Base-by-base conservation (phyloP, 92 coral and sea anemone genomes). In the Muricea muricata region DNA sequence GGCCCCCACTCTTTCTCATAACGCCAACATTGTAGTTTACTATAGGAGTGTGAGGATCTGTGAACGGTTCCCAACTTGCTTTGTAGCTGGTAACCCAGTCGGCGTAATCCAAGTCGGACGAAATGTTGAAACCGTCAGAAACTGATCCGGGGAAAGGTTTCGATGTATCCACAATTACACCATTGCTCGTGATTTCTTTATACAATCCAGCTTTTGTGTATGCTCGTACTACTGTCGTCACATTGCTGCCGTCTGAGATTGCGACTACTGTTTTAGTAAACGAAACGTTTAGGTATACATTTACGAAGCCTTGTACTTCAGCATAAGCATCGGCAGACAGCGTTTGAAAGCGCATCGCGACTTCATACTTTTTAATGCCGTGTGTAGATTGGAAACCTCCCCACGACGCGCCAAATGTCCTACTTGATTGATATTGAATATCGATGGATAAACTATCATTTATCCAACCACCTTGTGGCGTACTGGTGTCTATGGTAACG, bases 151-250 rank as follows among this genome's bases (percentile, higher is more conserved):
- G 71, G 1, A 70, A 74, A n/a, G 99, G 99, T 11, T 90, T 88
- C 0, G 97, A 90, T 0, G 92, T 92, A 47, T 96, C 99, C 17
- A 96, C 85, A 18, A 90, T 60, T 5, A 87, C 88, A 48, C 99
- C 99, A 31, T 96, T 89, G 66, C 99, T 96, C 7, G 90, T 84
- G 26, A 91, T 68, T 39, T 93, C 93, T 1, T 92, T 61, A 87
- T 83, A 91, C 24, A 92, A 79, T 11, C 97, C 99, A 2, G 99
- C 98, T 83, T 92, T 92, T 18, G 99, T 96, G 60, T 68, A 96
- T 0, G 92, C 93, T 48, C 98, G 82, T n/a, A 96, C 92, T 1
- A 81, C 88, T 26, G 90, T 93, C 40, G 72, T 70, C 5, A 87
- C 47, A 12, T 57, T 87, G 28, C 93, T 89, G 6, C 97, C 97